Evolutionary conservation across 2,113 vertebrate genomes (phyloP), one percentile per base, ranked within the genome.

Genomic region (Tenebrosternarchus preto): DNA sequence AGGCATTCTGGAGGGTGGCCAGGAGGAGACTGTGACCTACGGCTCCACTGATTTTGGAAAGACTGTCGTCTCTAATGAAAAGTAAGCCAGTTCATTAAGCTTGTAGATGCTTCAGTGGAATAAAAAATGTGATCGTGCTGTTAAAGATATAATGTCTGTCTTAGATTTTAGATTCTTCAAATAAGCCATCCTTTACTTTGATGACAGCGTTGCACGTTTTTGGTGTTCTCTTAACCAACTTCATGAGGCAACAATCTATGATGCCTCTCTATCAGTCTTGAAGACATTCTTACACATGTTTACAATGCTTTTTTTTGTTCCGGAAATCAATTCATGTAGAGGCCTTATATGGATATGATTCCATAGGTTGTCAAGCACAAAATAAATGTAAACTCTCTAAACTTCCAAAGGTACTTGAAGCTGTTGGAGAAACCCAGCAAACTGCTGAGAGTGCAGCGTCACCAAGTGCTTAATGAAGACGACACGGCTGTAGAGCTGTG

Each of bases 1-100:
- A 0, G 97, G 96, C 22, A 96, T 98, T 88, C 88, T 99, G 86
- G 97, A 98, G 82, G 93, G 95, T 77, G 96, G 95, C 86, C 96
- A 97, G 90, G 95, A 98, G 50, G 96, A 98, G 88, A 96, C 93
- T 0, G 94, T 98, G 19, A 93, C 97, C 82, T 99, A 98, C 0
- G 97, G 97, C 73, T 99, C 97, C 31, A 96, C 93, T 81, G 97
- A 99, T 92, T 96, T 97, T 46, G 97, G 97, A 82, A 95, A 95
- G 90, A 98, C 96, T 0, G 94, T 98, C 12, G 94, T 94, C 67
- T 95, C 97, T 0, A 95, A 98, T 78, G 89, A 93, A 0, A 93
- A 94, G 86, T 98, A 95, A 82, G 79, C 75, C 43, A n/a, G 8
- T 53, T 68, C 9, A 27, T 43, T 17, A 25, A 22, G 2, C 66